A percentile compares a stretch with the other conserved stretches of the same genome.
Conservation (phyloP, 2,888 invertebrate species). For the Melipona bicolor region DNA sequence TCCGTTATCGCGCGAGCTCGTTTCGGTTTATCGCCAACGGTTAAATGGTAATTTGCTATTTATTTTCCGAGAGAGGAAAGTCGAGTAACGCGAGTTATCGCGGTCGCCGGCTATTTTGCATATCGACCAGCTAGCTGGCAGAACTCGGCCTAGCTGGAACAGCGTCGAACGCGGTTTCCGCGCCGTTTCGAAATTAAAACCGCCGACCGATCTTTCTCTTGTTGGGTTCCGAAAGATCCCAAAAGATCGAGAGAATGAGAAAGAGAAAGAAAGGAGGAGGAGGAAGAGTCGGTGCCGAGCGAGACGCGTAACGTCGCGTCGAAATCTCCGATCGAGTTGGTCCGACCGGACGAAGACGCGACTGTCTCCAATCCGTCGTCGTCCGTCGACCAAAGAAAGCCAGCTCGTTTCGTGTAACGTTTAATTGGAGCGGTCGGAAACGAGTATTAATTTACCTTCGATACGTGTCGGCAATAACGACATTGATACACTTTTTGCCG, state of each 20-base stretch:
- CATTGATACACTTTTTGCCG: slow-evolving; percentile 64
- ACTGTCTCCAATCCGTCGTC: neutral
- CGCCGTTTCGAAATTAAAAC: neutral
- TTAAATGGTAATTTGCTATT: slow-evolving; percentile 80
- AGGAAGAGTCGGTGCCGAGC: neutral
- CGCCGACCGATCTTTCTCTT: neutral
- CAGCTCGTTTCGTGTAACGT: slow-evolving; percentile 48
- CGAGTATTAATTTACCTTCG: slow-evolving; percentile 64
- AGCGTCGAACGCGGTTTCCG: slow-evolving; percentile 13
- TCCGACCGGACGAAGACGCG: neutral
- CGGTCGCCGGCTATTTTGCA: slow-evolving; percentile 57
- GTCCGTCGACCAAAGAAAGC: slow-evolving; percentile 23
- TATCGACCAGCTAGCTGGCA: slow-evolving; percentile 53
- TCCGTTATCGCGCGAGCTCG: slow-evolving; percentile 76
- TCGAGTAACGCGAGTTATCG: slow-evolving; percentile 71
- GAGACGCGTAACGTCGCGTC: neutral
- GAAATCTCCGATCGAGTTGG: neutral
- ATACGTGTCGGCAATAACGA: slow-evolving; percentile 72
- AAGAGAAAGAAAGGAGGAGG: too few relatives aligned
- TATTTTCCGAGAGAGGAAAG: slow-evolving; percentile 75
- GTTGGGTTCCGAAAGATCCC: neutral
- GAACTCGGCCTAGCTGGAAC: slow-evolving; percentile 43
- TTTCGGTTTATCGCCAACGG: slow-evolving; percentile 77
- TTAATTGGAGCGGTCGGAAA: slow-evolving; percentile 60
- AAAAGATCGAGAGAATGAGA: neutral